phyloP scores from a whole-genome alignment of 2,797 vertebrate genomes.

The Hozukius guyotensis region DNA sequence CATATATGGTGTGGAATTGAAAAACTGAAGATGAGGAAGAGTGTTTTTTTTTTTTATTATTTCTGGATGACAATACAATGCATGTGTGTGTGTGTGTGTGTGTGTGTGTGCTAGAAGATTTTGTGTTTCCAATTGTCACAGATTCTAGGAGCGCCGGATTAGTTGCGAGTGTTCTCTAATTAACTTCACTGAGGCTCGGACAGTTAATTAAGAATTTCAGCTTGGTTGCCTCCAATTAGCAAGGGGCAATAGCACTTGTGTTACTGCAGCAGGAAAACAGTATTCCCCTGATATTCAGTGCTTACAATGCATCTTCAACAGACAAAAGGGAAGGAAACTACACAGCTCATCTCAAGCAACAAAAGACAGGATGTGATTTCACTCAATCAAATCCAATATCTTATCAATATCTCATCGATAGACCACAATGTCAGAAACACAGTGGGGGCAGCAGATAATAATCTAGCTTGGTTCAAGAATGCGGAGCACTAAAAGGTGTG shows the following conservation, averaged over 20 bases:
- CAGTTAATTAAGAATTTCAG: conserved; percentile 91
- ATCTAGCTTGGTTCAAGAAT: background rate
- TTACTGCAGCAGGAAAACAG: conserved; percentile 73
- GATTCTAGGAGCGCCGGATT: conserved; percentile 77
- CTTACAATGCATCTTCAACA: conserved; percentile 62
- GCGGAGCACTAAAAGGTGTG: background rate
- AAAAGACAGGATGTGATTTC: conserved; percentile 25
- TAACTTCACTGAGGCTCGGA: conserved; percentile 86
- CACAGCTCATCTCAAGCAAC: conserved; percentile 14
- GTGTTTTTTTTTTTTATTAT: background rate
- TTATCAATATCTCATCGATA: conserved; percentile 9
- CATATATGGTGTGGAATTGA: conserved; percentile 27
- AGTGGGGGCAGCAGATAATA: background rate
- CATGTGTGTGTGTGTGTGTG: conserved; percentile 3
- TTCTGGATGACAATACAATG: conserved; percentile 2
- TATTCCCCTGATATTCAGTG: conserved; percentile 74
- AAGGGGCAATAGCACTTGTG: conserved; percentile 77
- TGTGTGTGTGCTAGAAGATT: conserved; percentile 38
- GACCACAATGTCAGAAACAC: background rate
- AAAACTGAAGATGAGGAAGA: conserved; percentile 6
- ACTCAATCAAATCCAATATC: background rate
- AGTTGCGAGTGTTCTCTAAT: conserved; percentile 86
- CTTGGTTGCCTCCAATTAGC: conserved; percentile 88
- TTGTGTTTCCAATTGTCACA: conserved; percentile 72
- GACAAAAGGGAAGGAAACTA: conserved; percentile 44